Conservation (phyloP, 2,797 vertebrate genomes). For the Knipowitschia caucasica region DNA sequence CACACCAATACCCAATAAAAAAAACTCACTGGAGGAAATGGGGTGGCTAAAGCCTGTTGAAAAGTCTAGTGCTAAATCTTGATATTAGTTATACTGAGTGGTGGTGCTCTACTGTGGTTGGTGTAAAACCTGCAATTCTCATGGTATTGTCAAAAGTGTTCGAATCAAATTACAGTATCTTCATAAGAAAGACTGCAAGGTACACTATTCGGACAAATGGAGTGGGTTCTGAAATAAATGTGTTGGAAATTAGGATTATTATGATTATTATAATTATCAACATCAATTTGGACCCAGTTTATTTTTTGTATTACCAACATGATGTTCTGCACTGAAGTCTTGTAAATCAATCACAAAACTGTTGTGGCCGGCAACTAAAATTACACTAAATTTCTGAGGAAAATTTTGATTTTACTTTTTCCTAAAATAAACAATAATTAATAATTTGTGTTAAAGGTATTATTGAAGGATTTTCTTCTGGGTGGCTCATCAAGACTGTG, state of each 20-base stretch:
- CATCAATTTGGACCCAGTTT: neutral
- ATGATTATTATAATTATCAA: neutral
- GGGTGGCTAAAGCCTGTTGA: neutral
- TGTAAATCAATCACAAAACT: too few species aligned
- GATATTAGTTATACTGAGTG: neutral
- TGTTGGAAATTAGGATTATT: neutral
- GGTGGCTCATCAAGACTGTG: too few species aligned
- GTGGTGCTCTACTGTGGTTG: neutral
- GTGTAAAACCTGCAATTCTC: neutral
- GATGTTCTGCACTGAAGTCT: too few species aligned
- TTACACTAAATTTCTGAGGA: too few species aligned
- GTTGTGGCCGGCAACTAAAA: too few species aligned
- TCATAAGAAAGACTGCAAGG: neutral
- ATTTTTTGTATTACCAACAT: too few species aligned
- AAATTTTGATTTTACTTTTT: too few species aligned
- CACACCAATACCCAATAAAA: too few species aligned
- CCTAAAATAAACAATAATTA: too few species aligned
- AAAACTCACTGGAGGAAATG: neutral
- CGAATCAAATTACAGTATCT: neutral
- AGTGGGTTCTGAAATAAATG: neutral
- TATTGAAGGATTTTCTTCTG: too few species aligned
- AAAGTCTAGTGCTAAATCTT: neutral
- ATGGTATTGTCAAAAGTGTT: neutral
- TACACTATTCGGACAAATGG: neutral
- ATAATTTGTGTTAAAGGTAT: too few species aligned